These are phyloP conservation scores for Trachemys scripta DNA, from an alignment of 2,113 vertebrate species.

Conservation along the genomic window DNA sequence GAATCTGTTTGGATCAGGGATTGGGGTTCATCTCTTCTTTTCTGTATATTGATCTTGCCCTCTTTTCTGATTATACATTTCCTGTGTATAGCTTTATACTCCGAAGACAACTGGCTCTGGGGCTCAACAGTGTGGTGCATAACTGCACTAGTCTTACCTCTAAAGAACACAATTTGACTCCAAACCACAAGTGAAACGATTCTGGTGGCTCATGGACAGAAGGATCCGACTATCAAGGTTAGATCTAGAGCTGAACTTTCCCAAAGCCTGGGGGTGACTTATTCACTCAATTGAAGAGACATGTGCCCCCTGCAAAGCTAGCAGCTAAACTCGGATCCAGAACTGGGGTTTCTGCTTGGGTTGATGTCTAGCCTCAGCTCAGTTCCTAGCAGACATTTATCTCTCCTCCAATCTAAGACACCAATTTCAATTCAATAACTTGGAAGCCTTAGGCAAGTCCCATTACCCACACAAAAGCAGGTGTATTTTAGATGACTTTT, in stretches of 20 bases:
- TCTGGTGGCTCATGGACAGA: not conserved
- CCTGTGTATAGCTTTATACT: not conserved
- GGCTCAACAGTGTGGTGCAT: not conserved
- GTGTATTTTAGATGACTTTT: too few species aligned
- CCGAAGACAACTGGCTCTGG: not conserved
- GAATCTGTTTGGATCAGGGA: not conserved
- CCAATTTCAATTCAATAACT: not conserved
- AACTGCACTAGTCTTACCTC: not conserved
- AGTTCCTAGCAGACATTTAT: not conserved
- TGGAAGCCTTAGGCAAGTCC: not conserved
- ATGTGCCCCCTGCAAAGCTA: not conserved
- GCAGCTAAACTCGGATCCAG: not conserved
- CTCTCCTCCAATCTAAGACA: not conserved
- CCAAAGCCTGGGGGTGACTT: not conserved
- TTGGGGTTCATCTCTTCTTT: not conserved
- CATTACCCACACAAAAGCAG: not conserved
- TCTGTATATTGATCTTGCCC: not conserved
- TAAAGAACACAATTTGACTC: not conserved
- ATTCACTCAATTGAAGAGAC: not conserved
- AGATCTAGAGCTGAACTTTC: not conserved
- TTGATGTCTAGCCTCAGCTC: not conserved
- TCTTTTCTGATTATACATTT: not conserved
- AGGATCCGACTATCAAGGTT: not conserved
- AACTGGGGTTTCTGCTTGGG: not conserved
- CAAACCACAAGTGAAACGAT: not conserved